phyloP scores from a whole-genome alignment of 2,888 invertebrate genomes.

The Cistogaster globosa region DNA sequence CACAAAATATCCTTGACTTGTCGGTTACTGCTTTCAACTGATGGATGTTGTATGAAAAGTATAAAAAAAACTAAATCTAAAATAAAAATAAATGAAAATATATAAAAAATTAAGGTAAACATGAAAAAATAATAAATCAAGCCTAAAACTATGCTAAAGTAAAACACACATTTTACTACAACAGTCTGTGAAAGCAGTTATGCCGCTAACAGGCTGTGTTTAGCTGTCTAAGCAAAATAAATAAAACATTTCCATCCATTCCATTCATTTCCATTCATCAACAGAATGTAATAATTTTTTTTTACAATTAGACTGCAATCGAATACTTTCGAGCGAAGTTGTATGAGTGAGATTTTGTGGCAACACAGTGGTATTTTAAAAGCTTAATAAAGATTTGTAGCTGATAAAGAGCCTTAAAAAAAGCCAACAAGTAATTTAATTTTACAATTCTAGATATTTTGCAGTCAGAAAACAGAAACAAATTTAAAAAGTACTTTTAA shows the following conservation, averaged over 20 bases:
- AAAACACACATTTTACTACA: background rate
- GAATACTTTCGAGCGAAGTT: background rate
- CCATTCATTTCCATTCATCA: background rate
- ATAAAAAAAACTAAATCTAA: conserved; percentile 17
- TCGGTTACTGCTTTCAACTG: conserved; percentile 37
- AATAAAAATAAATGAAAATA: conserved; percentile 2
- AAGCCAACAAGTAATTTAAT: background rate
- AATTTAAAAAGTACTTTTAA: too few species aligned
- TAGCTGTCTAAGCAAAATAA: conserved; percentile 8
- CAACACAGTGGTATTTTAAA: too few species aligned
- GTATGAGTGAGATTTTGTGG: background rate
- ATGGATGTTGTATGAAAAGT: conserved; percentile 33
- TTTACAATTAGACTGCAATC: conserved; percentile 6
- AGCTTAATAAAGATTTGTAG: too few species aligned
- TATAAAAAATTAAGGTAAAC: conserved; percentile 55
- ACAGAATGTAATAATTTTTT: conserved; percentile 3
- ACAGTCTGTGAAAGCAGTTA: background rate
- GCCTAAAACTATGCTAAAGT: conserved; percentile 59
- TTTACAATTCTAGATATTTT: background rate
- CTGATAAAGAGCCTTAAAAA: too few species aligned
- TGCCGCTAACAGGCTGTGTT: background rate
- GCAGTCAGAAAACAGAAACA: too few species aligned
- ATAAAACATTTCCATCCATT: background rate
- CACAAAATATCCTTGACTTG: conserved; percentile 69
- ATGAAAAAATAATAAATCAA: conserved; percentile 42